Percentiles rank a stretch among this genome's conserved stretches.
These are phyloP conservation scores for Anthoscopus minutus DNA, from an alignment of 2,113 vertebrate genomes.

Conservation along the genomic window DNA sequence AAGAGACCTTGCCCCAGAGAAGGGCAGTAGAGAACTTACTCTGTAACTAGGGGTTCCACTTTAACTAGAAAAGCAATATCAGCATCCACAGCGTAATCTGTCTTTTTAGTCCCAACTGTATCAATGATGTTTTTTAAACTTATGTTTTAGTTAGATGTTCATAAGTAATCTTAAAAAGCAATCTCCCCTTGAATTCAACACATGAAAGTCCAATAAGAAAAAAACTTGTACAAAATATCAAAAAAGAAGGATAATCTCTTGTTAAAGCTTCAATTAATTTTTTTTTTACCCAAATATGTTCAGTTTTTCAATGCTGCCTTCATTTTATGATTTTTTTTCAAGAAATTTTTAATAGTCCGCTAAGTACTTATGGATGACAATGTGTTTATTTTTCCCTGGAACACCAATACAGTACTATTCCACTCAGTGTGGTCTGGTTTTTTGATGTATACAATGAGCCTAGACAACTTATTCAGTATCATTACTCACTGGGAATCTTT, in stretches of 20 bases:
- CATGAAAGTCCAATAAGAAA: not conserved
- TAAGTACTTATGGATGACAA: not conserved
- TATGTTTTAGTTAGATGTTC: not conserved
- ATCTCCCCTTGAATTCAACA: not conserved
- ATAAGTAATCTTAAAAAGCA: not conserved
- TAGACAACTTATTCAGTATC: not conserved
- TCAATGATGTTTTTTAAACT: not conserved
- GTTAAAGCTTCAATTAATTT: not conserved
- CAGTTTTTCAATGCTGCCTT: not conserved
- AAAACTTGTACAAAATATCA: not conserved
- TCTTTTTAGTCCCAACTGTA: not conserved
- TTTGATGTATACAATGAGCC: not conserved
- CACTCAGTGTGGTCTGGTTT: not conserved
- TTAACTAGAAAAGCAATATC: not conserved
- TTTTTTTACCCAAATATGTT: not conserved
- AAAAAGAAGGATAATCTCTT: not conserved
- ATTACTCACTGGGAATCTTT: slow-evolving; percentile 5
- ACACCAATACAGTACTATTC: not conserved
- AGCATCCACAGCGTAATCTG: not conserved
- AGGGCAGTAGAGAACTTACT: not conserved
- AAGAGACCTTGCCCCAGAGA: not conserved
- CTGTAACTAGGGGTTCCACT: not conserved
- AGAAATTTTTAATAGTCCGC: not conserved
- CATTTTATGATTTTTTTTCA: not conserved
- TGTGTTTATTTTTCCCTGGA: not conserved